These are phyloP conservation scores for Julus scanicus DNA, from an alignment of 2,888 invertebrate genomes.

Conservation along the genomic window DNA sequence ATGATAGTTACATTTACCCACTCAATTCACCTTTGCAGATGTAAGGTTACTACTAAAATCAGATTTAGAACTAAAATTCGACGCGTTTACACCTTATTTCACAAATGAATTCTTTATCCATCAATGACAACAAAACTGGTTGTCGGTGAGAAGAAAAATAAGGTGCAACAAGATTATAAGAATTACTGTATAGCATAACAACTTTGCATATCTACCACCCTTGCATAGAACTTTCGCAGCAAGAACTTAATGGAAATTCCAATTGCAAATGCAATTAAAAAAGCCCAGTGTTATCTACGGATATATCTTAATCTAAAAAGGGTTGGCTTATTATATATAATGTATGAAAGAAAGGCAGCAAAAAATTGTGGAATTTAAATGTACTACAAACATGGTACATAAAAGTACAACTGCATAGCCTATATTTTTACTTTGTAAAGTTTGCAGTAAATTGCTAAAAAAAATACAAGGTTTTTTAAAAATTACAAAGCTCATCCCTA, in stretches of 20 bases:
- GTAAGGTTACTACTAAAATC: slow-evolving; percentile 2
- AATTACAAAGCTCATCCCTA: no score
- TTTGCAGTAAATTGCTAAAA: no score
- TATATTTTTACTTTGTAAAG: no score
- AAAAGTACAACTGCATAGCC: no score
- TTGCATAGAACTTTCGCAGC: background rate
- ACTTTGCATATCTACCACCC: background rate
- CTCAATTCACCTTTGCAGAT: slow-evolving; percentile 8
- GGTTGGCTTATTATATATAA: no score
- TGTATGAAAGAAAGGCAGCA: no score
- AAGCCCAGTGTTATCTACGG: no score
- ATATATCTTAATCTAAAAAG: no score
- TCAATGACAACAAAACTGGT: background rate
- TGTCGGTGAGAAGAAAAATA: background rate
- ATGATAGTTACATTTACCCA: slow-evolving; percentile 23
- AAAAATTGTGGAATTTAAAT: no score
- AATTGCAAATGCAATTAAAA: background rate
- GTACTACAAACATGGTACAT: no score
- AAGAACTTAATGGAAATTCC: background rate
- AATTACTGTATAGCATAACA: background rate
- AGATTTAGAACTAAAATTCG: background rate
- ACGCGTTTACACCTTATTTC: background rate
- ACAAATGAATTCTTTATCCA: background rate
- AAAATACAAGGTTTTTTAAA: no score
- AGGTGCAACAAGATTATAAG: background rate